These are phyloP conservation scores for Pygocentrus nattereri DNA, from an alignment of 2,797 vertebrate genomes.

Conservation along the genomic window DNA sequence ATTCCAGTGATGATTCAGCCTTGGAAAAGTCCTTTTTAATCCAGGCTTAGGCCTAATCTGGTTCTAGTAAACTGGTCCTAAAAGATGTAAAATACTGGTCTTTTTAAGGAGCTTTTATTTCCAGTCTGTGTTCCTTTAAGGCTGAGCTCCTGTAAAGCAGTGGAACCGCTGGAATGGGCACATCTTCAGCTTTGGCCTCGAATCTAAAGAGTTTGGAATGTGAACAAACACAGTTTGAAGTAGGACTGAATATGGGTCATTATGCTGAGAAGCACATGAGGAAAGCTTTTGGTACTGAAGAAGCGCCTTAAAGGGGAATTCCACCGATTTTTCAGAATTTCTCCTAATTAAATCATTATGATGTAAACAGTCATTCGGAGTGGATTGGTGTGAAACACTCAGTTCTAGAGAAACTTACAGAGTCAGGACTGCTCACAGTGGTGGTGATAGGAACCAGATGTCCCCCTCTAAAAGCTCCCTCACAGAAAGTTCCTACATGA, in stretches of 20 bases:
- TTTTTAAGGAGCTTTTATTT: neutral
- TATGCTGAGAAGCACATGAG: slow-evolving; percentile 29
- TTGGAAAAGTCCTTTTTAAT: no score
- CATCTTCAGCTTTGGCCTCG: slow-evolving; percentile 41
- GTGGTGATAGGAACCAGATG: no score
- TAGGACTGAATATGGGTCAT: slow-evolving; percentile 21
- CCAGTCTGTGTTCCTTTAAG: slow-evolving; percentile 27
- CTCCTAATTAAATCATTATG: no score
- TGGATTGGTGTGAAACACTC: no score
- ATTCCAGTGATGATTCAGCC: no score
- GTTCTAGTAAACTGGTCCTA: neutral
- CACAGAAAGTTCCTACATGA: no score
- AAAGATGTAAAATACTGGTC: neutral
- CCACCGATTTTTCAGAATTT: no score
- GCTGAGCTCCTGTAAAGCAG: slow-evolving; percentile 25
- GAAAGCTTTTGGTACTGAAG: slow-evolving; percentile 24
- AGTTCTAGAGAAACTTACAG: no score
- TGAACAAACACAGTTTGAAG: slow-evolving; percentile 41
- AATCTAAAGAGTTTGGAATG: slow-evolving; percentile 42
- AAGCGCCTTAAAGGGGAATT: neutral
- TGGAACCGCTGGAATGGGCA: slow-evolving; percentile 43
- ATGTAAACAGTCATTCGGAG: no score
- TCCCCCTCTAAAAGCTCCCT: no score
- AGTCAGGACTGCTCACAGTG: no score
- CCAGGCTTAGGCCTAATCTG: neutral